Evolutionary conservation across 2,113 vertebrate genomes (phyloP), one percentile per base, ranked within the genome.

Genomic region (Petrocephalus zakoni): DNA sequence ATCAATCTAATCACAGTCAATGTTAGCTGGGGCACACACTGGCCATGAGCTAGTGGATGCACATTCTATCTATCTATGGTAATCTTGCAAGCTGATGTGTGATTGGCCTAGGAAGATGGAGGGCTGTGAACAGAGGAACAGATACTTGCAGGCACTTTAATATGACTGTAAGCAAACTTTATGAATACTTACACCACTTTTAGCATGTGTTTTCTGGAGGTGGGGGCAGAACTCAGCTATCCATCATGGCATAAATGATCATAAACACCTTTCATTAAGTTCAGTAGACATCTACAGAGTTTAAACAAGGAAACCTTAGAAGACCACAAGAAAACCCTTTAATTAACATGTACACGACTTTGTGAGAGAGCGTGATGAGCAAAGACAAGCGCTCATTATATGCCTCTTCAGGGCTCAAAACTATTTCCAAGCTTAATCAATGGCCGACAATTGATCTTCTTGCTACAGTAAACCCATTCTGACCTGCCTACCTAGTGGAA

Each of bases 241-340:
- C 37, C 29, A 81, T 10, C 51, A 83, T 51, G 5, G 15, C 4
- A 82, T 46, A n/a, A 42, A 82, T 49, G 25, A 82, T 58, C 75
- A 34, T 83, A 88, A 88, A 55, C 29, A 88, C 4, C 53, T 83
- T 83, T 58, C 75, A 46, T 88, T 34, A 56, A 55, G 75, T 53
- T 61, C 42, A 22, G 56, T 68, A 22, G 46, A n/a, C 4, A 56
- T 15, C 58, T 85, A 46, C 13, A 37, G 29, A 85, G n/a, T 58
- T 85, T 15, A 89, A 68, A 85, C 47, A 75, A 88, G 42, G n/a
- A 86, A 89, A 85, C 88, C 25, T 53, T 83, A 68, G 56, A 22
- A 4, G 47, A 47, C 42, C 52, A 22, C n/a, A 75, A 64, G 46
- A 6, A 75, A 75, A 75, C 87, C 87, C 53, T 55, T 55, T 55